Percentiles rank a stretch among this genome's conserved stretches.
Conservation (phyloP, 2,797 vertebrate species). For the Lagodon rhomboides region DNA sequence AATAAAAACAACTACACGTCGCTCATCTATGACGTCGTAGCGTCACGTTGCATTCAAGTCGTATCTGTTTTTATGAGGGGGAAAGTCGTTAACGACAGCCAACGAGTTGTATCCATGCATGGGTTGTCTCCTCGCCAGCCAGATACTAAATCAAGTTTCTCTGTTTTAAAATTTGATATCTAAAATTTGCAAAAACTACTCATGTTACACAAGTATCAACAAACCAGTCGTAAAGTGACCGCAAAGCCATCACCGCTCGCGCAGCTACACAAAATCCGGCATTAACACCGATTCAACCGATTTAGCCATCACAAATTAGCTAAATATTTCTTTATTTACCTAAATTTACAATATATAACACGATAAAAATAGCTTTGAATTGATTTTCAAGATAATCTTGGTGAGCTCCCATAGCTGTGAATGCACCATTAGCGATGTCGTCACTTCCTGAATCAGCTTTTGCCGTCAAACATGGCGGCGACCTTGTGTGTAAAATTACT, state of each 20-base stretch:
- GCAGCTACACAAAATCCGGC: background rate
- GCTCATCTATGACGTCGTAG: background rate
- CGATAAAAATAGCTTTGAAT: background rate
- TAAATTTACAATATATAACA: background rate
- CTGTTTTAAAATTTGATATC: background rate
- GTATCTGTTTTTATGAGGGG: accelerated
- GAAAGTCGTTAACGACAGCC: background rate
- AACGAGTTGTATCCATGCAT: accelerated
- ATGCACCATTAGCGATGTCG: slow-evolving; percentile 13
- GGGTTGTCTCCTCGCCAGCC: background rate
- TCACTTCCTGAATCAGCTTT: slow-evolving; percentile 30
- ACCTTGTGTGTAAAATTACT: slow-evolving; percentile 84
- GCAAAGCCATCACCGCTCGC: background rate
- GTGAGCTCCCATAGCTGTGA: accelerated
- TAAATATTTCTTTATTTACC: no score
- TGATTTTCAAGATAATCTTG: background rate
- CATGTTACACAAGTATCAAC: background rate
- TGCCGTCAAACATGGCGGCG: slow-evolving; percentile 84
- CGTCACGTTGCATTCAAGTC: slow-evolving; percentile 6
- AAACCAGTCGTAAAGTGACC: background rate
- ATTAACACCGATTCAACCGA: background rate
- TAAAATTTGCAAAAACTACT: background rate
- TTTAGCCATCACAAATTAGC: background rate
- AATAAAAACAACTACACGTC: background rate
- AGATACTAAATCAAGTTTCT: no score